phyloP scores from a whole-genome alignment of 2,797 vertebrate species.

The Gymnocypris eckloni region DNA sequence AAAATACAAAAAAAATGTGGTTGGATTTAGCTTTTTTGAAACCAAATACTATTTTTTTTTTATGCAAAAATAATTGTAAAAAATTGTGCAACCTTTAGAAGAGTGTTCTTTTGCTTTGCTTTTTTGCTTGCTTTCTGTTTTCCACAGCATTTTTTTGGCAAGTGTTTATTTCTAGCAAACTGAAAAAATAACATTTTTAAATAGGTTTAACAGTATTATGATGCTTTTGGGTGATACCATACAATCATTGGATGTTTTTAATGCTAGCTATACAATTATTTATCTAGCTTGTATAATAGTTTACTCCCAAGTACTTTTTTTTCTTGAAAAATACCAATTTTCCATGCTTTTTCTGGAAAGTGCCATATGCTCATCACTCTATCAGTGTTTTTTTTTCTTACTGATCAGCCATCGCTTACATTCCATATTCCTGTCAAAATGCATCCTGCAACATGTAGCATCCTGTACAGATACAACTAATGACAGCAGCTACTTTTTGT shows the following conservation, averaged over 20 bases:
- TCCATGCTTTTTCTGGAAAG: constrained; percentile 6
- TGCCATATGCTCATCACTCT: not conserved
- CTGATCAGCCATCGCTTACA: not conserved
- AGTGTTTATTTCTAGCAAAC: not conserved
- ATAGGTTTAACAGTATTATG: not conserved
- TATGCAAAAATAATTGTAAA: not conserved
- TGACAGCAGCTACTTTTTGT: constrained; percentile 52
- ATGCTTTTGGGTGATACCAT: not conserved
- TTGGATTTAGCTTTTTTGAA: too few species aligned
- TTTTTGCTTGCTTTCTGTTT: not conserved
- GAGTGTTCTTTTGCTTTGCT: not conserved
- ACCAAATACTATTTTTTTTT: too few species aligned
- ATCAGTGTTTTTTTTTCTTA: constrained; percentile 3
- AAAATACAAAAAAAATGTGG: not conserved
- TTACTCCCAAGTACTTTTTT: too few species aligned
- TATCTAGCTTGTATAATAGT: not conserved
- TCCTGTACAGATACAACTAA: constrained; percentile 41
- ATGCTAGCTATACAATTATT: not conserved
- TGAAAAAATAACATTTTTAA: not conserved
- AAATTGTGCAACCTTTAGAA: not conserved
- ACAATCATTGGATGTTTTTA: not conserved
- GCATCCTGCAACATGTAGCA: constrained; percentile 40
- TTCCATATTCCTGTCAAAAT: constrained; percentile 35
- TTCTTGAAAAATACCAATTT: not conserved
- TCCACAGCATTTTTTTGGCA: not conserved